Evolutionary conservation across 2,113 vertebrate genomes (phyloP).

Genomic region (Hyla sarda): DNA sequence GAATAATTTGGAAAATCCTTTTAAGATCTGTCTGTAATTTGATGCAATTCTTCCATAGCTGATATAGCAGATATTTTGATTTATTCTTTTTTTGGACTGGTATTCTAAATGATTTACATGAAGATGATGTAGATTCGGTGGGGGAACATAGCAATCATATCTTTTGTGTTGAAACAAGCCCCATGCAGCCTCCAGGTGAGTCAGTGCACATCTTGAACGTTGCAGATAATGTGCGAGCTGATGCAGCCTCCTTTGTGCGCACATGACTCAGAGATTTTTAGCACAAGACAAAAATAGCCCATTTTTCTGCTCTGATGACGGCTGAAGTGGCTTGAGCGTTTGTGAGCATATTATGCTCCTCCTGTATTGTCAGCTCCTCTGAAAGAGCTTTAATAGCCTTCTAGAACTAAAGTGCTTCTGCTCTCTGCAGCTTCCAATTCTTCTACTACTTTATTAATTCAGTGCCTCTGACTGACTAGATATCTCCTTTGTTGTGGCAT

Average conservation of each 20-base stretch:
- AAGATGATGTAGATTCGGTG: not conserved
- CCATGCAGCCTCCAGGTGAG: conserved; percentile 27
- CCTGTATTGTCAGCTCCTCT: conserved; percentile 46
- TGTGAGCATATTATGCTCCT: conserved; percentile 38
- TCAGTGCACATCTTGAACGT: conserved; percentile 2
- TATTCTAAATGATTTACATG: not conserved
- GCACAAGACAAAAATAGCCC: conserved; percentile 44
- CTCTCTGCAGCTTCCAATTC: not conserved
- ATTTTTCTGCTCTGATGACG: conserved; percentile 53
- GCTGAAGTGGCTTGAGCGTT: conserved; percentile 38
- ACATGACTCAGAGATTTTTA: conserved; percentile 46
- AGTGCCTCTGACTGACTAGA: conserved; percentile 1
- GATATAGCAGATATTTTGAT: not conserved
- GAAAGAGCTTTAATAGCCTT: conserved; percentile 36
- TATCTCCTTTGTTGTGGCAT: not conserved
- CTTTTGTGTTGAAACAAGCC: conserved; percentile 19
- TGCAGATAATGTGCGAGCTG: conserved; percentile 22
- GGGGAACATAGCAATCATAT: not conserved
- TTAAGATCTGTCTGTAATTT: not conserved
- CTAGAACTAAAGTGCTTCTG: conserved; percentile 15
- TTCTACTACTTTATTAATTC: conserved; percentile 18
- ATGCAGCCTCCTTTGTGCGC: conserved; percentile 33
- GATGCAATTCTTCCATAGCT: not conserved
- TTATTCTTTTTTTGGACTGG: not conserved
- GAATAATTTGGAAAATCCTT: no score